Evolutionary conservation across 2,888 invertebrate species (phyloP), one percentile per base, ranked within the genome.

Genomic region (Polydrusus cervinus): DNA sequence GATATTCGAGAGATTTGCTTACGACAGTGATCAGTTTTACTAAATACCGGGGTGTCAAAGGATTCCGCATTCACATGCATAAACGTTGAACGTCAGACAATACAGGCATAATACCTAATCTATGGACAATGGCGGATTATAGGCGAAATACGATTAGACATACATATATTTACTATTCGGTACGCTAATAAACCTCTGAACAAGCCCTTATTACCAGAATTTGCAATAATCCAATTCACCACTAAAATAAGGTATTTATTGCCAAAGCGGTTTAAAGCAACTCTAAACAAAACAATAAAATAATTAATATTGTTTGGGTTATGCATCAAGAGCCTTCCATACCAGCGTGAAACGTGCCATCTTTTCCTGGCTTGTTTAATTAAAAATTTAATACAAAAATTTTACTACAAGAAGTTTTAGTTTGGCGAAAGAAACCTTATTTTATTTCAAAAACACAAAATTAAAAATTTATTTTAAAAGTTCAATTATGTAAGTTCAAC

Each of bases 41-140:
- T 57, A 73, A 73, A 73, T 73, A 20, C 72, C 57, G 18, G 25
- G 67, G 67, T 78, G 82, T 83, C 83, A 82, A 82, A 83, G 82
- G 82, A 81, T 82, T 80, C 80, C 80, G 80, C 78, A 71, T 65
- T 70, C 60, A 53, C 76, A 74, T 76, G 82, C 78, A 78, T 80
- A 81, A 64, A 68, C 80, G 81, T 81, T 79, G 78, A 77, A 76
- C 74, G 79, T 34, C 34, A 34, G 34, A 34, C 34, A 34, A 34
- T n/a, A 74, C 77, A 78, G 78, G 80, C 78, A 77, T 80, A 82
- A 82, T 81, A 79, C 79, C 81, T 79, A 82, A 82, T 82, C 83
- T 80, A 82, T 81, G 80, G 81, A 83, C 82, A 83, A 83, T 82
- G 80, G 79, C 57, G 80, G 81, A 82, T 82, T 82, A 81, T 80